Evolutionary conservation across 2,113 vertebrate species (phyloP).

Genomic region (Euleptes europaea): DNA sequence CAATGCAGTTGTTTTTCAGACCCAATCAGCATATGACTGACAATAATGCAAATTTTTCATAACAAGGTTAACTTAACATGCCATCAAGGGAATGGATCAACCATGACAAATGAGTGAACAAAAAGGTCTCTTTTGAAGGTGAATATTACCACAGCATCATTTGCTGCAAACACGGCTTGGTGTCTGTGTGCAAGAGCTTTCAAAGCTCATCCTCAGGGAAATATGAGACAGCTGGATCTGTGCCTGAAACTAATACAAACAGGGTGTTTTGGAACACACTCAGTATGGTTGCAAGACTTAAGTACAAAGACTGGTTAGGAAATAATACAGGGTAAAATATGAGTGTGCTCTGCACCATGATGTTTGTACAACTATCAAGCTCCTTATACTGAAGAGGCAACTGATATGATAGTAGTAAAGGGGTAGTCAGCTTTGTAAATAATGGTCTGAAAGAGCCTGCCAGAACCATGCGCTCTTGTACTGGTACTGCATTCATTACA

Average conservation of each 20-base stretch:
- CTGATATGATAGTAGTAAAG: no score
- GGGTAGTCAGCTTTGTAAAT: no score
- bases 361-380: no score
- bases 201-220: not conserved
- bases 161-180: not conserved
- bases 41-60: not conserved
- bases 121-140: not conserved
- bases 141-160: not conserved
- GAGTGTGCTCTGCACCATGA: not conserved
- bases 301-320: not conserved
- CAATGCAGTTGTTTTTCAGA: not conserved
- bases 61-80: not conserved
- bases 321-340: not conserved
- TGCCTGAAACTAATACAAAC: not conserved
- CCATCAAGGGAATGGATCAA: not conserved
- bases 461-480: not conserved
- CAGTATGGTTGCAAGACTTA: not conserved
- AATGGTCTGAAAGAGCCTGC: no score
- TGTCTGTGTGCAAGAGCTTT: not conserved
- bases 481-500: not conserved
- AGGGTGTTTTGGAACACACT: not conserved
- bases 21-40: not conserved
- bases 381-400: no score
- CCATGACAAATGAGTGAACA: not conserved
- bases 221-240: not conserved